Evolutionary conservation across 2,113 vertebrate species (phyloP).

Genomic region (Sceloporus tristichus): DNA sequence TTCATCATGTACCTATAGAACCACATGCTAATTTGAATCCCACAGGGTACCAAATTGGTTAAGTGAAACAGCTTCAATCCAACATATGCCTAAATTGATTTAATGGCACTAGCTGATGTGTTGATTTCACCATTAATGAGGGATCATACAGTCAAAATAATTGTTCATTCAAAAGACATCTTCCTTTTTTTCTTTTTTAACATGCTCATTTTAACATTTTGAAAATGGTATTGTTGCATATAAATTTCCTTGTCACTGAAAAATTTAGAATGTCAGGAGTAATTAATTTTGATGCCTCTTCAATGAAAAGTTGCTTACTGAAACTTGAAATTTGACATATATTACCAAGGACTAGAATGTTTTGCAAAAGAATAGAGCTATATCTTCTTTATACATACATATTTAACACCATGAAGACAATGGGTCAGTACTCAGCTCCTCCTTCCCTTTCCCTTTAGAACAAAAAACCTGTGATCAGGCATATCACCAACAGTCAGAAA

Average conservation of each 20-base stretch:
- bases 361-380: not conserved
- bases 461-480: not conserved
- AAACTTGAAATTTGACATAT: not conserved
- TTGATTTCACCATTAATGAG: not conserved
- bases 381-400: not conserved
- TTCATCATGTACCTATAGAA: not conserved
- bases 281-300: not conserved
- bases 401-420: too few relatives aligned
- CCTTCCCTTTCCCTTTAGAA: not conserved
- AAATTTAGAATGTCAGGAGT: conserved; percentile 3
- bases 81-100: not conserved
- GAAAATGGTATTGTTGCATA: not conserved
- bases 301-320: not conserved
- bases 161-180: conserved; percentile 2
- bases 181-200: not conserved
- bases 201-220: conserved; percentile 3
- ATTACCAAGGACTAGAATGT: not conserved
- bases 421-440: not conserved
- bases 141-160: not conserved
- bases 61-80: not conserved
- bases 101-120: not conserved
- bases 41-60: not conserved
- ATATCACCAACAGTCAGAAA: not conserved
- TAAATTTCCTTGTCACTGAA: not conserved
- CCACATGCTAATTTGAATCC: not conserved